Evolutionary conservation across 2,113 vertebrate genomes (phyloP).

Genomic region (Triplophysa tibetana): DNA sequence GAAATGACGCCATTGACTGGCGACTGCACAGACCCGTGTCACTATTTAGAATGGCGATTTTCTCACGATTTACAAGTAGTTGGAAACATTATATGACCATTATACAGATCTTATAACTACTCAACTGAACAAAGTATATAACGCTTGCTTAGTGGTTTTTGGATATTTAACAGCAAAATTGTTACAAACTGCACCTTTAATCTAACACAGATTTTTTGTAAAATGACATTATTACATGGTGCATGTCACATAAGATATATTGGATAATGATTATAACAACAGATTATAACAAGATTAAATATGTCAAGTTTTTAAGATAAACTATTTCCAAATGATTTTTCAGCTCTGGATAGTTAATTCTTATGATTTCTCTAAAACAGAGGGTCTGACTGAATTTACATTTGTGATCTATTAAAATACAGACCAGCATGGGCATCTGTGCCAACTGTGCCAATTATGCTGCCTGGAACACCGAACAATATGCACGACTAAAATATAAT

Average conservation of each 20-base stretch:
- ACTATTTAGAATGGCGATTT: too few species aligned
- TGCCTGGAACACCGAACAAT: neutral
- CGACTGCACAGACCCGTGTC: too few species aligned
- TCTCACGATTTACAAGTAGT: too few species aligned
- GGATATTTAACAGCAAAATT: too few species aligned
- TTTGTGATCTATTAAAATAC: slow-evolving; percentile 14
- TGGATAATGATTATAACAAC: neutral
- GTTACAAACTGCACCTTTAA: too few species aligned
- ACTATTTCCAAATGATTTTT: neutral
- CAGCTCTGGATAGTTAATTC: neutral
- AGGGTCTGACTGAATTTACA: slow-evolving; percentile 6
- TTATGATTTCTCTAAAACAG: slow-evolving; percentile 4
- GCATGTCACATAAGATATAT: slow-evolving; percentile 6
- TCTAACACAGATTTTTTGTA: neutral
- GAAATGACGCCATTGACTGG: too few species aligned
- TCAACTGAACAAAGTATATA: too few species aligned
- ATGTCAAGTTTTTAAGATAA: neutral
- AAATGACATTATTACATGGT: neutral
- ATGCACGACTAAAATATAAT: neutral
- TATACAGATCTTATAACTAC: too few species aligned
- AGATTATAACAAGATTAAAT: neutral
- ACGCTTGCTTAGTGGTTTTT: too few species aligned
- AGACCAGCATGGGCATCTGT: neutral
- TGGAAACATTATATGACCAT: too few species aligned
- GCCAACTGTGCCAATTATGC: neutral